A percentile compares a stretch with the other conserved stretches of the same genome.
Conservation (phyloP, 2,113 vertebrate genomes). For the Taurulus bubalis region DNA sequence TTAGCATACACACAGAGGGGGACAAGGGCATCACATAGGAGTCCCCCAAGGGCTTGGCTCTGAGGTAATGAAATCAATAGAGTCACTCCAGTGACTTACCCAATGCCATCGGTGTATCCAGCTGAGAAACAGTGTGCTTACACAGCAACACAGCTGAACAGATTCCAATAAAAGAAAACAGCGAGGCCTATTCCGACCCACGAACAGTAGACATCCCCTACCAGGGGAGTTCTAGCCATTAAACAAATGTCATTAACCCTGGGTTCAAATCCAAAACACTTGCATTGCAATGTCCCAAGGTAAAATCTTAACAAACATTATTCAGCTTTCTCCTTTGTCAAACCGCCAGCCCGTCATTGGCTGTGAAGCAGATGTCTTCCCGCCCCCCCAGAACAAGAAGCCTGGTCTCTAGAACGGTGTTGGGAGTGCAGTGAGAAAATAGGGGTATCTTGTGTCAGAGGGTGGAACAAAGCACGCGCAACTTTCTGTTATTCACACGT, state of each 20-base stretch:
- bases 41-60: constrained; percentile 47
- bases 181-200: constrained; percentile 17
- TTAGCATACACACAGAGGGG: constrained; percentile 10
- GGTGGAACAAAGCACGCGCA: constrained; percentile 23
- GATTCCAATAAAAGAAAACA: constrained; percentile 52
- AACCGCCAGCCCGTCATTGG: not conserved
- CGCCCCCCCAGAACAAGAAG: constrained; percentile 44
- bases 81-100: constrained; percentile 54
- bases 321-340: constrained; percentile 17
- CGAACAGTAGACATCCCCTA: constrained; percentile 17
- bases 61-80: constrained; percentile 73
- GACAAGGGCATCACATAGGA: constrained; percentile 50
- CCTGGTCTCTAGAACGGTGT: constrained; percentile 21
- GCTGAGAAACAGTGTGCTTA: constrained; percentile 68
- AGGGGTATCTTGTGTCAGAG: constrained; percentile 31
- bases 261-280: constrained; percentile 29
- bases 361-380: constrained; percentile 19
- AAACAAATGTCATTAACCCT: constrained; percentile 53
- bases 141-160: constrained; percentile 59
- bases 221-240: constrained; percentile 23
- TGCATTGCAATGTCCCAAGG: constrained; percentile 15
- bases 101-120: constrained; percentile 53
- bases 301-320: constrained; percentile 27
- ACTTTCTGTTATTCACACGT: constrained; percentile 31
- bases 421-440: constrained; percentile 32